Conservation (phyloP, 1,140 invertebrate genomes). For the Cylas formicarius region DNA sequence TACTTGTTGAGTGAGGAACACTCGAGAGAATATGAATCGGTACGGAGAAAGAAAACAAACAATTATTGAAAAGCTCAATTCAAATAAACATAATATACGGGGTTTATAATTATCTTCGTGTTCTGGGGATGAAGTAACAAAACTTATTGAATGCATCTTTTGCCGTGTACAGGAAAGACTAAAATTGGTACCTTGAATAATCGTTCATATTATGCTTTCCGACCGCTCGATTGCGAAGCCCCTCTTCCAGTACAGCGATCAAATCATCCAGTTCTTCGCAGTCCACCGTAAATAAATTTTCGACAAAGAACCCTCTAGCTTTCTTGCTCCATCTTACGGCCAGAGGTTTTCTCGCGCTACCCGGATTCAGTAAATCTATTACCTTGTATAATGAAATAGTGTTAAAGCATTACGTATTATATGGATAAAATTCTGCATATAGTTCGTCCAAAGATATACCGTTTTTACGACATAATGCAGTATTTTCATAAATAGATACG, state of each 20-base stretch:
- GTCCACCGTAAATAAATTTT: conserved; percentile 90
- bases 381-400: too few species aligned
- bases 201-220: conserved; percentile 94
- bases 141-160: conserved; percentile 1
- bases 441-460: too few species aligned
- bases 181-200: conserved; percentile 60
- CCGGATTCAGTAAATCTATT: conserved; percentile 88
- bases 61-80: too few species aligned
- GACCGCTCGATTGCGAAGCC: conserved; percentile 80
- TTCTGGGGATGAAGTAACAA: too few species aligned
- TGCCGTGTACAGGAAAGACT: background rate
- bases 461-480: too few species aligned
- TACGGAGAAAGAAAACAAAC: background rate
- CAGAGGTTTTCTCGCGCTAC: conserved; percentile 69
- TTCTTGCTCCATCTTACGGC: conserved; percentile 90
- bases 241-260: conserved; percentile 90
- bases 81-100: too few species aligned
- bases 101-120: too few species aligned
- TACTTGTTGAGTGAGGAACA: too few species aligned
- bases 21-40: too few species aligned
- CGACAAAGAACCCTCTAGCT: conserved; percentile 85
- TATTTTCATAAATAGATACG: too few species aligned
- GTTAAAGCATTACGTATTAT: too few species aligned
- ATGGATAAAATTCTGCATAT: too few species aligned
- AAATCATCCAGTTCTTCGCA: conserved; percentile 92